A percentile compares a stretch with the other conserved stretches of the same genome.
phyloP scores from a whole-genome alignment of 2,113 vertebrate species.

The Gobio gobio region DNA sequence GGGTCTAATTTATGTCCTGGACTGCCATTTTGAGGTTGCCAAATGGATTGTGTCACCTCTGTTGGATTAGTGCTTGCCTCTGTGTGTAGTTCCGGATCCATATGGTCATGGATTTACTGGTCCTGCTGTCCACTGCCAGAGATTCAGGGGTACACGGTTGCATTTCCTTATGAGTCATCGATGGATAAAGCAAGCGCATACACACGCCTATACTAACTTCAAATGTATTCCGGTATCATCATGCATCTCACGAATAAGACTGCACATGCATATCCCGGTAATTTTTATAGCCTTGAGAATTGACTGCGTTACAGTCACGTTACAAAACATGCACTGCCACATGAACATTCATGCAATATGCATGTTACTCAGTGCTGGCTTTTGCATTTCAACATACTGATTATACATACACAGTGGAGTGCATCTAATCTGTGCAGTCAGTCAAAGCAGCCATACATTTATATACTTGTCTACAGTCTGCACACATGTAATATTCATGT shows the following conservation, averaged over 20 bases:
- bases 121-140: constrained; percentile 23
- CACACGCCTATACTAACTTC: not conserved
- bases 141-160: not conserved
- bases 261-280: not conserved
- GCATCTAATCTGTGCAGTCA: not conserved
- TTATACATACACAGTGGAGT: not conserved
- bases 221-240: not conserved
- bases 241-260: not conserved
- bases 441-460: constrained; percentile 25
- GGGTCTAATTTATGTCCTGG: constrained; percentile 4
- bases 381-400: not conserved
- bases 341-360: constrained; percentile 15
- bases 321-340: not conserved
- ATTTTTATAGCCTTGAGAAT: not conserved
- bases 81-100: constrained; percentile 26
- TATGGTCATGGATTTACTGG: constrained; percentile 38
- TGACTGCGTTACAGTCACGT: not conserved
- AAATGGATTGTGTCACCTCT: constrained; percentile 40
- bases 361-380: not conserved
- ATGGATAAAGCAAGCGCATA: not conserved
- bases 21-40: constrained; percentile 18
- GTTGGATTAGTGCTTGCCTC: constrained; percentile 25
- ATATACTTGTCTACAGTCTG: not conserved
- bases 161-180: constrained; percentile 11
- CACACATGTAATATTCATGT: not conserved